phyloP scores from a whole-genome alignment of 2,797 vertebrate species.

The Varecia variegata region DNA sequence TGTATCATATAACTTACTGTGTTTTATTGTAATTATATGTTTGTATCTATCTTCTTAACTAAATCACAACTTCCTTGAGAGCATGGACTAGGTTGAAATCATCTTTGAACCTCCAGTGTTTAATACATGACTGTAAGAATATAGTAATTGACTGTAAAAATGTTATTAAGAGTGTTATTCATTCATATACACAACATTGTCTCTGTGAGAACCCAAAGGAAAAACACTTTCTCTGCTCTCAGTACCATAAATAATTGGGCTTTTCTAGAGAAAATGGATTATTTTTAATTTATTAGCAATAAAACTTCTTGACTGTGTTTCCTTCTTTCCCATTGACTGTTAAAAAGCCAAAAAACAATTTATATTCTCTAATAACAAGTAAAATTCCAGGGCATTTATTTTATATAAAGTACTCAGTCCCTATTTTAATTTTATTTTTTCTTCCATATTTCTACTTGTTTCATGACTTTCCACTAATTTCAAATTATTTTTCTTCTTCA shows the following conservation, averaged over 20 bases:
- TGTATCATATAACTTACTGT: not conserved
- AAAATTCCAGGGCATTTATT: not conserved
- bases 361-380: not conserved
- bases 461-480: not conserved
- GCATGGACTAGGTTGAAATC: not conserved
- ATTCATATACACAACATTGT: not conserved
- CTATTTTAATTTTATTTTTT: not conserved
- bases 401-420: not conserved
- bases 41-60: not conserved
- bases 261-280: not conserved
- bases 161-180: not conserved
- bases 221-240: constrained; percentile 1
- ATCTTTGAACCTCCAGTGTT: not conserved
- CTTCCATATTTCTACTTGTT: not conserved
- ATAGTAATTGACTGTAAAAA: not conserved
- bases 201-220: not conserved
- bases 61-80: not conserved
- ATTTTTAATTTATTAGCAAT: not conserved
- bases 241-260: not conserved
- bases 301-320: not conserved
- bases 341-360: not conserved
- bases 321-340: not conserved
- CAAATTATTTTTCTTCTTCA: constrained; percentile 16
- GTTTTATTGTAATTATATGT: not conserved
- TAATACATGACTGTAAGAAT: not conserved